phyloP scores from a whole-genome alignment of 2,797 vertebrate genomes.

The Cetoscarus ocellatus region DNA sequence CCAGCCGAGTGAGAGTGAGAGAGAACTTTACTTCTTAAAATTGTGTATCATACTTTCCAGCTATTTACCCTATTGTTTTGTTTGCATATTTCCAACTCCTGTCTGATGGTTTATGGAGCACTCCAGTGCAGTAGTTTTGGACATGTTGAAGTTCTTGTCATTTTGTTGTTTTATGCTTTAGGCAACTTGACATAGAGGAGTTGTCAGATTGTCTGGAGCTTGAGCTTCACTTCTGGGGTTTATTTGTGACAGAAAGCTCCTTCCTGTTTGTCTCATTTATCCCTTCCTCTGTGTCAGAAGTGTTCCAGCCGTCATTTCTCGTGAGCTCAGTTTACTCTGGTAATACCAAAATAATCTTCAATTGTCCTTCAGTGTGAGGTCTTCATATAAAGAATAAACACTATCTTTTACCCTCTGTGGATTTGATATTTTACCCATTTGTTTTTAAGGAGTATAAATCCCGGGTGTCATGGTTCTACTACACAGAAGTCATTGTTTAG shows the following conservation, averaged over 20 bases:
- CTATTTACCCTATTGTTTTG: constrained; percentile 11
- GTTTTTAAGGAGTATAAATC: no score
- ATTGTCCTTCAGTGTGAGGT: neutral
- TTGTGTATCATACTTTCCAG: constrained; percentile 4
- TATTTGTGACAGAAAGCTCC: constrained; percentile 16
- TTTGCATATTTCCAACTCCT: neutral
- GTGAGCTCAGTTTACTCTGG: neutral
- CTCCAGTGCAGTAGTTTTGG: constrained; percentile 15
- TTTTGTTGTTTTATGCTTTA: constrained; percentile 4
- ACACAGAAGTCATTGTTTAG: no score
- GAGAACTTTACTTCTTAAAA: constrained; percentile 3
- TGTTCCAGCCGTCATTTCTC: constrained; percentile 14
- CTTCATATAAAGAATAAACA: neutral
- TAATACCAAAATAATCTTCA: neutral
- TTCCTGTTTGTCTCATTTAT: constrained; percentile 41
- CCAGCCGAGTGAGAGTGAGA: constrained; percentile 6
- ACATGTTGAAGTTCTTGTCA: constrained; percentile 1
- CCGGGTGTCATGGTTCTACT: no score
- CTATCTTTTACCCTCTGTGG: neutral
- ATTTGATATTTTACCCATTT: neutral
- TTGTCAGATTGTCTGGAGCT: neutral
- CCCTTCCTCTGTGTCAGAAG: constrained; percentile 14
- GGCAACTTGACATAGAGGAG: neutral
- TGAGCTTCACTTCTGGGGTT: constrained; percentile 1
- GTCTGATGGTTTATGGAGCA: constrained; percentile 4